Evolutionary conservation across 2,113 vertebrate genomes (phyloP).

Genomic region (Antechinus stuartii): DNA sequence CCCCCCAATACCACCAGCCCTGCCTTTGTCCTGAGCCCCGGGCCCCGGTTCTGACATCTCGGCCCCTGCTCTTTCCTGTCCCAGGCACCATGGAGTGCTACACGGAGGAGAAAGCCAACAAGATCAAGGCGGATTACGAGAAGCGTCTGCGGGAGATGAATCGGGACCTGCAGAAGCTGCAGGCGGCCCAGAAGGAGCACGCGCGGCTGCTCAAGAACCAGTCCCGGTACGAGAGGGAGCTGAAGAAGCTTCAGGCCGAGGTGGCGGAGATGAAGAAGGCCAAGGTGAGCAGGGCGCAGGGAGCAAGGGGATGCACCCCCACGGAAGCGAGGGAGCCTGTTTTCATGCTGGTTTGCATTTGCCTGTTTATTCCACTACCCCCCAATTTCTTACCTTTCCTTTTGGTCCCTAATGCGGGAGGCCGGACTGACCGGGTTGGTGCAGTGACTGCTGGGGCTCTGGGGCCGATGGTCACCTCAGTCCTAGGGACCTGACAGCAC

Average conservation of each 20-base stretch:
- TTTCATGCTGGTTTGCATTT: background rate
- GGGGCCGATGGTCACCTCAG: background rate
- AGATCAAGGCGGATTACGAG: slow-evolving; percentile 96
- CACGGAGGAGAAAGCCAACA: slow-evolving; percentile 96
- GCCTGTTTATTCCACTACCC: background rate
- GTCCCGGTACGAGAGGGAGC: slow-evolving; percentile 93
- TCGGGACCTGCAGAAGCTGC: slow-evolving; percentile 95
- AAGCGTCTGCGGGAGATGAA: slow-evolving; percentile 98
- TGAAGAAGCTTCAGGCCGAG: slow-evolving; percentile 95
- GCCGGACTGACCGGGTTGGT: background rate
- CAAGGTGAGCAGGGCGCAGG: slow-evolving; percentile 85
- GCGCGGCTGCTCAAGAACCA: slow-evolving; percentile 97
- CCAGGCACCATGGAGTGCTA: slow-evolving; percentile 96
- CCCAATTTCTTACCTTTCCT: background rate
- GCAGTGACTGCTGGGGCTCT: background rate
- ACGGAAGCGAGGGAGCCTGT: background rate
- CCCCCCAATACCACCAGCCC: background rate
- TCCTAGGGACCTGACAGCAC: background rate
- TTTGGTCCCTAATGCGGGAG: background rate
- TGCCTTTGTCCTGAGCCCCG: rapidly evolving
- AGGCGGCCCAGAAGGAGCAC: slow-evolving; percentile 95
- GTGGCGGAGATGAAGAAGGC: slow-evolving; percentile 98
- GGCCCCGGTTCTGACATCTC: rapidly evolving
- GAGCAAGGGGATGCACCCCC: background rate
- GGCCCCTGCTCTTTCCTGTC: rapidly evolving